Evolutionary conservation across 2,888 invertebrate species (phyloP).

Genomic region (Morinoia aosen): DNA sequence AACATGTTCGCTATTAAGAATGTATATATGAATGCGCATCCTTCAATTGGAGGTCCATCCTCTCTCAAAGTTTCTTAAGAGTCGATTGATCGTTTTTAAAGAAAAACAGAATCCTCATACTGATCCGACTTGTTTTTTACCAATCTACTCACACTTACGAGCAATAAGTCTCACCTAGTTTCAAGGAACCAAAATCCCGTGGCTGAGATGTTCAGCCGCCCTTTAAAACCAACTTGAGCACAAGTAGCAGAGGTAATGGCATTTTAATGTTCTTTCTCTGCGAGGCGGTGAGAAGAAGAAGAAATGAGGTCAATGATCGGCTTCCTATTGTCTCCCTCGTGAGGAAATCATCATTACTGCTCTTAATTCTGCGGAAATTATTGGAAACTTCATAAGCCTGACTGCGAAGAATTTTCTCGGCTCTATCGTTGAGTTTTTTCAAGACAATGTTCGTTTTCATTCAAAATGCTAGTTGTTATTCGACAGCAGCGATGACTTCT

Average conservation of each 20-base stretch:
- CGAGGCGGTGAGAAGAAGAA: not conserved
- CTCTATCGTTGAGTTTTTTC: not conserved
- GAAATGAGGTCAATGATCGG: conserved; percentile 4
- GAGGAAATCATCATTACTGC: not conserved
- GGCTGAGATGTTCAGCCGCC: not conserved
- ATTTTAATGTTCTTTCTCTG: not conserved
- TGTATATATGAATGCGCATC: too few relatives aligned
- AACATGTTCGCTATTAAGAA: too few relatives aligned
- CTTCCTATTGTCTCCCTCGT: not conserved
- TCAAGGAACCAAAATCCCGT: not conserved
- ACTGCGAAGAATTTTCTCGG: not conserved
- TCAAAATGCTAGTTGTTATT: not conserved
- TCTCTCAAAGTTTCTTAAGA: too few relatives aligned
- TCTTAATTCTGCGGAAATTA: not conserved
- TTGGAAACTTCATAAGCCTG: not conserved
- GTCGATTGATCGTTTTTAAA: not conserved
- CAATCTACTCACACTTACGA: not conserved
- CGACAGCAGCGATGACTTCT: not conserved
- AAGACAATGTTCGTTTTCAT: not conserved
- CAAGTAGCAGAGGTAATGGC: not conserved
- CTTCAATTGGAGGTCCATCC: too few relatives aligned
- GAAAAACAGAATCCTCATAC: not conserved
- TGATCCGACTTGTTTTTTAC: not conserved
- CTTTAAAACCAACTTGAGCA: not conserved
- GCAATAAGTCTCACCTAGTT: not conserved